These are phyloP conservation scores for Helogale parvula DNA, from an alignment of 2,113 vertebrate species.

Conservation along the genomic window DNA sequence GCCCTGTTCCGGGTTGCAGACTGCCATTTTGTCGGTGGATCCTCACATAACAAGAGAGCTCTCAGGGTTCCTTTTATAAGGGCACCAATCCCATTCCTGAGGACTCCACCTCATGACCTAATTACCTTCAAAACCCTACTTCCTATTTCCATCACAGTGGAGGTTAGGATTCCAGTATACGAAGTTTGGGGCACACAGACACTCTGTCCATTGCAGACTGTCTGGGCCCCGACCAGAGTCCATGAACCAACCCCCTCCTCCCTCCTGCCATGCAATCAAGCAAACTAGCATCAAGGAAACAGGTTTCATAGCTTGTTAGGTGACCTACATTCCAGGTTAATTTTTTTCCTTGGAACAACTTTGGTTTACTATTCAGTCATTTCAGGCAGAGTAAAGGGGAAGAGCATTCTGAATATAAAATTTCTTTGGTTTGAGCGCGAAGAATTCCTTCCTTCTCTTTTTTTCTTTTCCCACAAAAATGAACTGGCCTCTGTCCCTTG, in stretches of 20 bases:
- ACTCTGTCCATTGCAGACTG: background rate
- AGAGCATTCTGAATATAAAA: conserved; percentile 38
- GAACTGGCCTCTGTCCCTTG: conserved; percentile 24
- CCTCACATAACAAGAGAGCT: background rate
- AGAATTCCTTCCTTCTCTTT: conserved; percentile 24
- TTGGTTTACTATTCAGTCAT: background rate
- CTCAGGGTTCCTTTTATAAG: background rate
- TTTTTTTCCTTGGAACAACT: conserved; percentile 1
- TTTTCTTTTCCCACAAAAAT: background rate
- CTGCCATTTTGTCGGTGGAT: background rate
- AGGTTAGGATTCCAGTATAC: background rate
- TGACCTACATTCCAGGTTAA: background rate
- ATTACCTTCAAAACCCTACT: background rate
- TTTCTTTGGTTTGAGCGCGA: conserved; percentile 67
- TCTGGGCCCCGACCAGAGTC: background rate
- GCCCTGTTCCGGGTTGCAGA: background rate
- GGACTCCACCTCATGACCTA: background rate
- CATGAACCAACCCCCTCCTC: background rate
- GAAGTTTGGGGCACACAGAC: background rate
- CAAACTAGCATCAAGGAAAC: background rate
- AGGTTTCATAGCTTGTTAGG: background rate
- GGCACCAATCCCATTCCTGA: background rate
- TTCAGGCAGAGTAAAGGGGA: background rate
- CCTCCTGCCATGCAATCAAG: background rate
- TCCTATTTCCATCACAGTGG: background rate